A percentile compares a stretch with the other conserved stretches of the same genome.
Conservation (phyloP, 2,797 vertebrate genomes). For the Pseudomugil tenellus region DNA sequence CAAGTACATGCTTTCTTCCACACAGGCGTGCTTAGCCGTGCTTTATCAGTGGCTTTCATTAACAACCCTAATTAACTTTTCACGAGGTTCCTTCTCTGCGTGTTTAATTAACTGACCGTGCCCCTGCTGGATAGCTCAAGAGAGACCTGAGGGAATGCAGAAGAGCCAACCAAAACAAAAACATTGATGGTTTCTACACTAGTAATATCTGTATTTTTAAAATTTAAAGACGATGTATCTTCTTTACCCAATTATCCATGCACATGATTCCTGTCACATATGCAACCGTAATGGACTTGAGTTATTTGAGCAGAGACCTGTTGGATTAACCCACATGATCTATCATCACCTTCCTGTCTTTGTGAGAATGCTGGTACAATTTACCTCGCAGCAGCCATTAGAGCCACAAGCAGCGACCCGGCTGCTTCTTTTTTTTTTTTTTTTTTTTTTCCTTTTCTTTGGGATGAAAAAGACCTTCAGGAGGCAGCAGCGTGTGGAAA, state of each 20-base stretch:
- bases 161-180: constrained; percentile 37
- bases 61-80: constrained; percentile 78
- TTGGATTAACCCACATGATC: constrained; percentile 64
- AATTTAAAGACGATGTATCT: too few relatives aligned
- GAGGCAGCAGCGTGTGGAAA: constrained; percentile 57
- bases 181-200: constrained; percentile 3
- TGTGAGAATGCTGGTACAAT: constrained; percentile 42
- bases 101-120: constrained; percentile 76
- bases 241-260: constrained; percentile 36
- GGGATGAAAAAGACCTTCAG: constrained; percentile 60
- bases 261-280: constrained; percentile 37
- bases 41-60: constrained; percentile 74
- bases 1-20: not conserved
- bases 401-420: constrained; percentile 42
- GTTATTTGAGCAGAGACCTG: constrained; percentile 55
- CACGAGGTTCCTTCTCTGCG: constrained; percentile 67
- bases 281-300: constrained; percentile 50
- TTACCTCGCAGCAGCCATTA: constrained; percentile 51
- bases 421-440: constrained; percentile 24
- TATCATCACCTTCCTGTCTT: constrained; percentile 54
- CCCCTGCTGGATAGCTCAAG: constrained; percentile 47
- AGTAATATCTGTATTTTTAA: not conserved
- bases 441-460: constrained; percentile 36
- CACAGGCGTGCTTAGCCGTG: not conserved
- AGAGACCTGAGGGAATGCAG: constrained; percentile 29